These are phyloP conservation scores for Drymodes brunneopygia DNA, from an alignment of 2,113 vertebrate species.

Conservation along the genomic window DNA sequence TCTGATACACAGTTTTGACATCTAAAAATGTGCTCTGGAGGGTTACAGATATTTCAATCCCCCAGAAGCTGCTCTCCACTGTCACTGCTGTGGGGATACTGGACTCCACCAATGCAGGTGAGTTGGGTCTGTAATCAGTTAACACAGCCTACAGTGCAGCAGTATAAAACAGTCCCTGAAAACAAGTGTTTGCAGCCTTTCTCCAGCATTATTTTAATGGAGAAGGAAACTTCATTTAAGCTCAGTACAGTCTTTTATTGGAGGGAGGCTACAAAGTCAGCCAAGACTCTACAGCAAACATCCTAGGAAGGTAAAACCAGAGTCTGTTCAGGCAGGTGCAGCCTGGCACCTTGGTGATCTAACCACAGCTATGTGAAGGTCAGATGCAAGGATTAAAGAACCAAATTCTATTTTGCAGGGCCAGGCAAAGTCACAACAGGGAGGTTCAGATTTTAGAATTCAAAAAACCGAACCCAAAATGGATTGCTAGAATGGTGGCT, in stretches of 20 bases:
- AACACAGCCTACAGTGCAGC: background rate
- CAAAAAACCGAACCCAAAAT: background rate
- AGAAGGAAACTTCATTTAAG: background rate
- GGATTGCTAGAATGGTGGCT: background rate
- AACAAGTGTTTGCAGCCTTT: too few species aligned
- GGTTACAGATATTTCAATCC: background rate
- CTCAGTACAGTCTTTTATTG: background rate
- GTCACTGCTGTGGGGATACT: background rate
- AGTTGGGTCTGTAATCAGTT: background rate
- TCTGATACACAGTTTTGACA: background rate
- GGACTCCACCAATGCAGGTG: accelerated
- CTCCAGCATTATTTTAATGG: background rate
- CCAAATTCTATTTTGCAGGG: background rate
- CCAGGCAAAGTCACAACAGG: background rate
- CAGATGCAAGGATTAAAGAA: background rate
- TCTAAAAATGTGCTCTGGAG: background rate
- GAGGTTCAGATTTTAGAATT: background rate
- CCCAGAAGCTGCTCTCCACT: background rate
- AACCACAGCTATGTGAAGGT: background rate
- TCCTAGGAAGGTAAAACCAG: too few species aligned
- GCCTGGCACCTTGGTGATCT: background rate
- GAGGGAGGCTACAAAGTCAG: background rate
- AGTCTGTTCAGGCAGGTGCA: background rate
- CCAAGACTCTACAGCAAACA: too few species aligned
- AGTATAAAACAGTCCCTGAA: background rate